These are phyloP conservation scores for Ethmia dodecea DNA, from an alignment of 2,888 invertebrate species.

Conservation along the genomic window DNA sequence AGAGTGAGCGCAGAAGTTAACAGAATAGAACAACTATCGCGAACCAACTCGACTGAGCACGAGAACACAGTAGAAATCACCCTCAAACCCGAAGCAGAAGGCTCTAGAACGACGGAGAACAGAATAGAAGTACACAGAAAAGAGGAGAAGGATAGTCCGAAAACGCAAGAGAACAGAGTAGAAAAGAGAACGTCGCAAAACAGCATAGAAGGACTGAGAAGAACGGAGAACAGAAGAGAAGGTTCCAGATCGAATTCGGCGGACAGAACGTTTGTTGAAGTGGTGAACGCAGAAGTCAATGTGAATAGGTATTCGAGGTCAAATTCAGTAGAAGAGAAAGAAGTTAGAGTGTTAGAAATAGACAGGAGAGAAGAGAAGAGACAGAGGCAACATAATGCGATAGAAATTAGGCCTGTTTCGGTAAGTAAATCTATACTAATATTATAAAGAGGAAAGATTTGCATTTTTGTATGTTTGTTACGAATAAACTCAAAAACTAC, in stretches of 20 bases:
- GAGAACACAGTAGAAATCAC: not conserved
- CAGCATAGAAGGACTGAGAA: too few relatives aligned
- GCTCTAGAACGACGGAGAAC: too few relatives aligned
- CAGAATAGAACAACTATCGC: not conserved
- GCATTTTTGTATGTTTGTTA: too few relatives aligned
- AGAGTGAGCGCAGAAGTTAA: slow-evolving; percentile 3
- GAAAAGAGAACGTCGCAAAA: not conserved
- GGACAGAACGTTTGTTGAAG: slow-evolving; percentile 24
- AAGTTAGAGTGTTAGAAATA: too few relatives aligned
- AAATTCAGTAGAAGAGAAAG: slow-evolving; percentile 46
- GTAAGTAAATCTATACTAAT: too few relatives aligned
- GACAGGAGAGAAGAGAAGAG: slow-evolving; percentile 31
- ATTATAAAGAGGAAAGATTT: too few relatives aligned
- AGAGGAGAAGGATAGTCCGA: too few relatives aligned
- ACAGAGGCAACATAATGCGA: slow-evolving; percentile 32
- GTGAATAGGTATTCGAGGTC: slow-evolving; percentile 45
- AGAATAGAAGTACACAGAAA: too few relatives aligned
- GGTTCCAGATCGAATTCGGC: slow-evolving; percentile 23
- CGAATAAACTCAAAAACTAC: too few relatives aligned
- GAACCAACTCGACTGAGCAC: not conserved
- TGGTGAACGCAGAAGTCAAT: slow-evolving; percentile 22
- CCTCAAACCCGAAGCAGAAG: too few relatives aligned
- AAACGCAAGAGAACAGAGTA: too few relatives aligned
- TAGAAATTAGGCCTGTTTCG: slow-evolving; percentile 55
- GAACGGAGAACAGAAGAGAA: not conserved